These are phyloP conservation scores for Euura saliciscinereae DNA, from an alignment of 1,140 invertebrate species.

Conservation along the genomic window DNA sequence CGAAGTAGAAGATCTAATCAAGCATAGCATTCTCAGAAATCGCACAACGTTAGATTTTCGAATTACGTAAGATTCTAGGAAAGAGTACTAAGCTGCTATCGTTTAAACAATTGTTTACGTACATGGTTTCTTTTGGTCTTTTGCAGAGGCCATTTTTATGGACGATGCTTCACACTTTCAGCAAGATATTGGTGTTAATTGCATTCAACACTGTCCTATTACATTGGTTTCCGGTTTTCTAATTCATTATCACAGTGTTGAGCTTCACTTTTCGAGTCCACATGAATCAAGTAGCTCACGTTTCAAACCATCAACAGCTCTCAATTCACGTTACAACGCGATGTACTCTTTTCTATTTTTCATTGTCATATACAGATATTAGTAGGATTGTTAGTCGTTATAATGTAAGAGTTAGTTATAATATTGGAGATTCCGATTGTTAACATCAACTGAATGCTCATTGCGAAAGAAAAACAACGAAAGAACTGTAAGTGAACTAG, in stretches of 20 bases:
- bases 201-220: no score
- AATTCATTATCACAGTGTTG: neutral
- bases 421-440: neutral
- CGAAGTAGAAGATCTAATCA: slow-evolving; percentile 56
- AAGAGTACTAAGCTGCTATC: neutral
- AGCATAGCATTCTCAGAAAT: slow-evolving; percentile 35
- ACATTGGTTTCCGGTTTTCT: no score
- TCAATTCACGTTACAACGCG: neutral
- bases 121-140: no score
- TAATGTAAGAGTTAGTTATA: neutral
- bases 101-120: no score
- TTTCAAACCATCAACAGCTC: neutral
- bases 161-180: no score
- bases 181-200: no score
- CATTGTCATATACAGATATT: neutral
- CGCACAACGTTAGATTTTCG: neutral
- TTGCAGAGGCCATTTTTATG: no score
- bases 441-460: neutral
- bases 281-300: neutral
- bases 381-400: neutral
- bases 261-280: neutral
- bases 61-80: neutral
- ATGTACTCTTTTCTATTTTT: neutral
- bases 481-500: no score
- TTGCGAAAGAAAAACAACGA: neutral